phyloP scores from a whole-genome alignment of 2,797 vertebrate genomes.

The Decapterus maruadsi region DNA sequence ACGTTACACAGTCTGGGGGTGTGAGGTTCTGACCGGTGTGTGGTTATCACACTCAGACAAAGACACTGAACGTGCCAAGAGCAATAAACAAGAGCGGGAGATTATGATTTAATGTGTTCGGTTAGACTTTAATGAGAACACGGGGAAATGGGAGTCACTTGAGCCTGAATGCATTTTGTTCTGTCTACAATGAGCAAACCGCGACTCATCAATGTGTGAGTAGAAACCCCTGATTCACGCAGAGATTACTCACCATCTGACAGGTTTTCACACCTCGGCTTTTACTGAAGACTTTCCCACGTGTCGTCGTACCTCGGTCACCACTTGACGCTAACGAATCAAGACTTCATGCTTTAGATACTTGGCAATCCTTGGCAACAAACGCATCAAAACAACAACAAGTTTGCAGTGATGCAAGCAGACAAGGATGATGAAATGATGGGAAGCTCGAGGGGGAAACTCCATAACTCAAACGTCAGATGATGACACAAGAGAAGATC shows the following conservation, averaged over 20 bases:
- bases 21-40: slow-evolving; percentile 62
- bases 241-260: slow-evolving; percentile 14
- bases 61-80: slow-evolving; percentile 58
- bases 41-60: slow-evolving; percentile 62
- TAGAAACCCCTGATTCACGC: slow-evolving; percentile 1
- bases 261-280: neutral
- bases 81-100: slow-evolving; percentile 30
- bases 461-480: neutral
- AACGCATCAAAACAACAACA: neutral
- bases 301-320: neutral
- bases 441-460: neutral
- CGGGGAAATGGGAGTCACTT: slow-evolving; percentile 20
- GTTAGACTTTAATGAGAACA: slow-evolving; percentile 39
- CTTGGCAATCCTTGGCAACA: neutral
- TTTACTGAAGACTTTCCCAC: neutral
- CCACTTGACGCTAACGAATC: neutral
- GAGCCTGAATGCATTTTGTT: slow-evolving; percentile 16
- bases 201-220: slow-evolving; percentile 8
- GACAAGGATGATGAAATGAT: neutral
- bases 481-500: neutral
- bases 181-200: neutral
- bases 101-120: slow-evolving; percentile 41
- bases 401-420: neutral
- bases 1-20: slow-evolving; percentile 51
- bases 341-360: neutral